Percentiles rank a stretch among this genome's conserved stretches.
Conservation (phyloP, 1,140 invertebrate species). For the Psilanteris sp. region DNA sequence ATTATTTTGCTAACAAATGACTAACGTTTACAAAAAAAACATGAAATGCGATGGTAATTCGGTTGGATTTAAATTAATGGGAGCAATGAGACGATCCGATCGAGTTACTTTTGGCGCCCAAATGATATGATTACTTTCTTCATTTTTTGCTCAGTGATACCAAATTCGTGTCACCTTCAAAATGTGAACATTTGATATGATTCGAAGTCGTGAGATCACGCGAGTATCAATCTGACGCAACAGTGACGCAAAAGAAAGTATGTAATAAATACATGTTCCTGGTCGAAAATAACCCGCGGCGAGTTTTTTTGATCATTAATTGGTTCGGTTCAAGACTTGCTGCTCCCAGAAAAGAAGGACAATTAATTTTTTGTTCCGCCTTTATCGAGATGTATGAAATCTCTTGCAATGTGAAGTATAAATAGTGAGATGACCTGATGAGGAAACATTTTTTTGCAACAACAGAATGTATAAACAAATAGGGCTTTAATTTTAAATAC, state of each 20-base stretch:
- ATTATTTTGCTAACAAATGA: too few relatives aligned
- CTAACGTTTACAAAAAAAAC: too few relatives aligned
- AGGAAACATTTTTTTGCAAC: too few relatives aligned
- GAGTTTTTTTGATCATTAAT: conserved; percentile 44
- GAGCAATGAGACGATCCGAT: conserved; percentile 2
- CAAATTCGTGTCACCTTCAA: conserved; percentile 16
- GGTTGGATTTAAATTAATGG: too few relatives aligned
- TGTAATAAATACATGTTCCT: conserved; percentile 35
- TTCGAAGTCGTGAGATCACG: conserved; percentile 15
- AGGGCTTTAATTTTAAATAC: too few relatives aligned
- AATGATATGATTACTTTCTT: too few relatives aligned
- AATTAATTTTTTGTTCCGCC: conserved; percentile 33
- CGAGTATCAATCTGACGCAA: conserved; percentile 32
- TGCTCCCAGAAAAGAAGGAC: conserved; percentile 12
- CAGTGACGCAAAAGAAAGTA: conserved; percentile 44
- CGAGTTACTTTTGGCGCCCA: neutral
- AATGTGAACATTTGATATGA: conserved; percentile 13
- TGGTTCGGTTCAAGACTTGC: conserved; percentile 9
- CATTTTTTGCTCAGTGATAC: conserved; percentile 5
- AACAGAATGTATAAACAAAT: too few relatives aligned
- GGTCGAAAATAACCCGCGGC: conserved; percentile 45
- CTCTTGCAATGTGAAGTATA: conserved; percentile 3
- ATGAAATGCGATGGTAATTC: too few relatives aligned
- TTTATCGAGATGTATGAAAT: conserved; percentile 4
- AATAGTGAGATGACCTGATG: neutral